Conservation (phyloP, 2,888 invertebrate species). For the Cosmia trapezina region DNA sequence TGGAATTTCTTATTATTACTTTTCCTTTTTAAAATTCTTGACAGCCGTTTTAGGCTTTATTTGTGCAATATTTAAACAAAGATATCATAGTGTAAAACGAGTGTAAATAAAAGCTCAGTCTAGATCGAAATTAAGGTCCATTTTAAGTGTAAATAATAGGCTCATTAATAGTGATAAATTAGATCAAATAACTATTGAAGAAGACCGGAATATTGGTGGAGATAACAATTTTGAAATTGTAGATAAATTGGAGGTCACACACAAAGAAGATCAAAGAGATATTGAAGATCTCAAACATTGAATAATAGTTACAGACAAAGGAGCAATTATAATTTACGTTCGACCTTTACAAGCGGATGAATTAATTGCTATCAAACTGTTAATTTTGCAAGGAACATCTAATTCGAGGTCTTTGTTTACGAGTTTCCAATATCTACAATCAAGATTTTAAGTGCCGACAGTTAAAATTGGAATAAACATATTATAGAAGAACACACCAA, state of each 20-base stretch:
- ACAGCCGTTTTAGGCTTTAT: conserved; percentile 51
- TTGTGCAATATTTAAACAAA: conserved; percentile 71
- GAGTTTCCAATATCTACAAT: conserved; percentile 67
- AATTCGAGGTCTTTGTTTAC: conserved; percentile 67
- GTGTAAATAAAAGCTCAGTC: conserved; percentile 63
- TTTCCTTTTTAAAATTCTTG: conserved; percentile 25
- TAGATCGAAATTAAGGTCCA: conserved; percentile 47
- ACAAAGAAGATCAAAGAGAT: conserved; percentile 40
- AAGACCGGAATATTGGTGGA: conserved; percentile 2
- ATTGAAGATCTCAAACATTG: conserved; percentile 52
- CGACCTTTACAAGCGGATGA: conserved; percentile 69
- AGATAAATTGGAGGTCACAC: conserved; percentile 17
- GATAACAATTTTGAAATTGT: conserved; percentile 17
- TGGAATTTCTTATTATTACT: conserved; percentile 2
- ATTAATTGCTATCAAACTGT: conserved; percentile 64
- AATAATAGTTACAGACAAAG: conserved; percentile 63
- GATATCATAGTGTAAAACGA: conserved; percentile 57
- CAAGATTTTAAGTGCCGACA: conserved; percentile 60
- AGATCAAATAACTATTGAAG: conserved; percentile 30
- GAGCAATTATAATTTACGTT: conserved; percentile 58
- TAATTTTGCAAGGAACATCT: conserved; percentile 67
- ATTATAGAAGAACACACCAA: conserved; percentile 26
- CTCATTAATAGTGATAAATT: conserved; percentile 50
- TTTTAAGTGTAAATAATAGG: conserved; percentile 61
- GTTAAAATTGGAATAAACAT: conserved; percentile 61